Percentiles rank a stretch among this genome's conserved stretches.
Conservation (phyloP, 2,797 vertebrate genomes). For the Chromis chromis region DNA sequence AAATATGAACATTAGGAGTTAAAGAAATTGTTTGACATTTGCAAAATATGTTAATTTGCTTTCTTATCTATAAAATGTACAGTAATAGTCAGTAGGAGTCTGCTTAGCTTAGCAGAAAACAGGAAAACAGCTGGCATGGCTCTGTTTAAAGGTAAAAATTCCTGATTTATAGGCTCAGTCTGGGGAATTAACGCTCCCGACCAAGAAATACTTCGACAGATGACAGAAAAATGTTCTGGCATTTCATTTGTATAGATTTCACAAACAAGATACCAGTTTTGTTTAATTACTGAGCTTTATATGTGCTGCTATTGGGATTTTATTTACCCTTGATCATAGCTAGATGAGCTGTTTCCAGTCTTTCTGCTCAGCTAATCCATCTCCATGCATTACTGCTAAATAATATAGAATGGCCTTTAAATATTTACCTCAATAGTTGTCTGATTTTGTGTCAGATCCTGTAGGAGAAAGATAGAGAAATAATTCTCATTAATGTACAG, state of each 20-base stretch:
- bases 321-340: not conserved
- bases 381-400: not conserved
- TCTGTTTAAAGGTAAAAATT: not conserved
- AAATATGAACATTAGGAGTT: too few relatives aligned
- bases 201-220: not conserved
- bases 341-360: not conserved
- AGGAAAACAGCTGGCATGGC: not conserved
- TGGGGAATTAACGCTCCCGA: not conserved
- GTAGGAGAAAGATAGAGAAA: not conserved
- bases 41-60: too few relatives aligned
- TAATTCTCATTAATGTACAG: not conserved
- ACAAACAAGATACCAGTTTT: not conserved
- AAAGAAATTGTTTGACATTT: too few relatives aligned
- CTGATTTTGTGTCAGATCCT: conserved; percentile 37
- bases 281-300: not conserved
- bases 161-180: not conserved
- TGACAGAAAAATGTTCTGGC: not conserved
- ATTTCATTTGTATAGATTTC: not conserved
- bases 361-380: not conserved
- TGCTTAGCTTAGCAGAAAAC: too few relatives aligned
- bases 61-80: too few relatives aligned
- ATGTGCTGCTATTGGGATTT: not conserved
- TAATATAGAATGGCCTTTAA: not conserved
- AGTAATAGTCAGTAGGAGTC: too few relatives aligned
- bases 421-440: conserved; percentile 51